Percentiles rank a stretch among this genome's conserved stretches.
These are phyloP conservation scores for Ypsolopha scabrella DNA, from an alignment of 2,888 invertebrate species.

Conservation along the genomic window DNA sequence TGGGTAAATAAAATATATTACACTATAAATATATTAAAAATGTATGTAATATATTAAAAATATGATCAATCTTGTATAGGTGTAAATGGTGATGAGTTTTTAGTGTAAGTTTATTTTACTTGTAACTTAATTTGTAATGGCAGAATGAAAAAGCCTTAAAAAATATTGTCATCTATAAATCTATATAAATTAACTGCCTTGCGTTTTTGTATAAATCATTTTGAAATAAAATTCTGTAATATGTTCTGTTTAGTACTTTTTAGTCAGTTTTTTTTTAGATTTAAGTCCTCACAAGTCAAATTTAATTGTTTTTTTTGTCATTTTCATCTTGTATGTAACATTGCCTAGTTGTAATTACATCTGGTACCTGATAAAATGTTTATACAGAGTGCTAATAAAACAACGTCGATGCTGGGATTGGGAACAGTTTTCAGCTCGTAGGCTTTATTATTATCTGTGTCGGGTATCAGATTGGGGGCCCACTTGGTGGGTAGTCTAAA, in stretches of 20 bases:
- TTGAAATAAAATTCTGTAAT: neutral
- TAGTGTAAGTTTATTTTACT: neutral
- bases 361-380: neutral
- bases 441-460: no score
- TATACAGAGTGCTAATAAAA: neutral
- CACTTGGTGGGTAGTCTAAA: neutral
- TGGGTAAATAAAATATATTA: neutral
- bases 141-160: neutral
- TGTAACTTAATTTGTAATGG: neutral
- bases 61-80: conserved; percentile 2
- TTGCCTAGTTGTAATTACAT: neutral
- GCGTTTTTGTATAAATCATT: neutral
- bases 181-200: neutral
- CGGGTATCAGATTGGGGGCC: neutral
- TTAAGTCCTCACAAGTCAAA: no score
- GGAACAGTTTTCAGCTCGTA: no score
- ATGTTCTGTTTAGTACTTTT: no score
- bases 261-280: no score
- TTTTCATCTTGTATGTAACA: neutral
- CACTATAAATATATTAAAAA: neutral
- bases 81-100: conserved; percentile 4
- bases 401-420: neutral
- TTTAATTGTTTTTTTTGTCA: no score
- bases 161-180: neutral
- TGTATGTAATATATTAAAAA: conserved; percentile 8